A percentile compares a stretch with the other conserved stretches of the same genome.
Conservation (phyloP, 2,797 vertebrate genomes). For the Melanotaenia trifasciata region DNA sequence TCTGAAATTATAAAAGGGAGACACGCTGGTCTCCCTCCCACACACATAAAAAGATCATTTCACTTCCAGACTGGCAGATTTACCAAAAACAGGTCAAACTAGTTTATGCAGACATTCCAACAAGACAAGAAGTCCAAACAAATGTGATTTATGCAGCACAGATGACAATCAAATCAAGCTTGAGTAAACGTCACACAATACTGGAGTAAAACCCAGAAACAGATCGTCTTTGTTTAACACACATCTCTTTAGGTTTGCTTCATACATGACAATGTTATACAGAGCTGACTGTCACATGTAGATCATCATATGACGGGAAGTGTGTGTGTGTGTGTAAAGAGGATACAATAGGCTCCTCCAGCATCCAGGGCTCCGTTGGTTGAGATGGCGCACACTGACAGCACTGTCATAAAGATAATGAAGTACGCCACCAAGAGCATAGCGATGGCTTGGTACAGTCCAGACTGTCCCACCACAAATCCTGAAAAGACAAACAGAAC, state of each 20-base stretch:
- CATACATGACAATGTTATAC: conserved; percentile 1
- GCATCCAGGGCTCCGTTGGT: conserved; percentile 93
- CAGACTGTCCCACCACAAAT: conserved; percentile 89
- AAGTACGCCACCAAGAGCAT: conserved; percentile 92
- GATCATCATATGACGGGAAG: conserved; percentile 8
- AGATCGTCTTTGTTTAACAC: conserved; percentile 1
- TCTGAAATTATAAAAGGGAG: background rate
- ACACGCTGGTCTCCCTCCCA: background rate
- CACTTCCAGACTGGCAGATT: background rate
- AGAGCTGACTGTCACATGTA: conserved; percentile 6
- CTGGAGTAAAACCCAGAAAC: background rate
- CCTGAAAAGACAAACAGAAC: conserved; percentile 48
- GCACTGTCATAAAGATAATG: conserved; percentile 92
- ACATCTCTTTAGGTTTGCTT: background rate
- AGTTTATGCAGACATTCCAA: background rate
- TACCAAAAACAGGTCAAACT: background rate
- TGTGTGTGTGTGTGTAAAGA: conserved; percentile 27
- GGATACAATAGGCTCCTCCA: conserved; percentile 94
- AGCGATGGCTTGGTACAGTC: conserved; percentile 87
- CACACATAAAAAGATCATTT: background rate
- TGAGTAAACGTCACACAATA: conserved; percentile 10
- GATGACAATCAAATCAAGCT: background rate
- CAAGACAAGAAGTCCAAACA: background rate
- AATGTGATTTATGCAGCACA: background rate
- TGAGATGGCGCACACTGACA: conserved; percentile 92